Base-by-base conservation (phyloP, 1,140 invertebrate genomes). In the Dendrolimus punctatus region DNA sequence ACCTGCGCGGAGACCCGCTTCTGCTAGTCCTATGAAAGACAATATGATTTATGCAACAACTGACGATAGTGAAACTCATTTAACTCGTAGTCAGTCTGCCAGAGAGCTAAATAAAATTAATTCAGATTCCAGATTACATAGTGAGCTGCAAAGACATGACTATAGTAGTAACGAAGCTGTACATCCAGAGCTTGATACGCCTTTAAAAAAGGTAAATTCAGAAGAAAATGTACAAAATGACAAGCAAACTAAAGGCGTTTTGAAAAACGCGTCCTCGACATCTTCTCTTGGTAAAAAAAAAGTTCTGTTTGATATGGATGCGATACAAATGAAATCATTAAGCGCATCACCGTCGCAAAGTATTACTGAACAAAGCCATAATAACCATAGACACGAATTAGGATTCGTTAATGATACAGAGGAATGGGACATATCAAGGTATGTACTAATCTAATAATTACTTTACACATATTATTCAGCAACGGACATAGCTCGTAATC, bases 231-330 rank as follows among this genome's bases (percentile, higher is more conserved):
- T 82, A 8, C 54, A 60, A 8, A 70, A 53, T 49, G 66, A 48
- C 23, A 84, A 77, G 60, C 72, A 73, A 69, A 81, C 80, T 6
- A 91, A 89, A 78, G 85, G 90, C 50, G 90, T 91, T 38, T 60
- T 91, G 8, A 91, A 91, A 81, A 86, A 84, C 59, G 78, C 83
- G 8, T 79, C 76, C 42, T 90, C 89, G 4, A 80, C 75, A 6
- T 82, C 84, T 39, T 88, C 77, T 39, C 71, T 89, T 36, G 78
- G 87, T 38, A 91, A 91, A 49, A 91, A 91, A 59, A 91, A 89
- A 77, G 90, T 91, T 3, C 61, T 90, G 41, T 91, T 91, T 61
- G 88, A 90, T 73, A 80, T 91, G 64, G 85, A 89, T 53, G 82
- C 87, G 10, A 88, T 87, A 66, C 79, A 88, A 72, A 87, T 86